A percentile compares a stretch with the other conserved stretches of the same genome.
phyloP scores from a whole-genome alignment of 2,113 vertebrate species.

The Cyanistes caeruleus region DNA sequence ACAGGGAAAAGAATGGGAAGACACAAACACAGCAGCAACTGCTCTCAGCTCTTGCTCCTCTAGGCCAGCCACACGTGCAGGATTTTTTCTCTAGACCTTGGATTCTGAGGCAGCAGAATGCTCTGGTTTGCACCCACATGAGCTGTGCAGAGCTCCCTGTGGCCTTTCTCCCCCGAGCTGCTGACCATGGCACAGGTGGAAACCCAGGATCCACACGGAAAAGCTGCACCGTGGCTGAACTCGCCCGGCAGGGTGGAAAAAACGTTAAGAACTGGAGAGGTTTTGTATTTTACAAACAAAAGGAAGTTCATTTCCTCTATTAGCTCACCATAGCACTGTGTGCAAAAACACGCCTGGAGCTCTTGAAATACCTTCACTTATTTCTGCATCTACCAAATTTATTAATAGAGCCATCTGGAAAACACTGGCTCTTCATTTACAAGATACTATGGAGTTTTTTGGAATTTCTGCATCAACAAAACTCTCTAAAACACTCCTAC shows the following conservation, averaged over 20 bases:
- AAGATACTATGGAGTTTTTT: neutral
- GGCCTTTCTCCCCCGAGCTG: neutral
- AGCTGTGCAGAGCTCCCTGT: neutral
- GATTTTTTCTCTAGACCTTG: rapidly evolving
- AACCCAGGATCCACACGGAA: neutral
- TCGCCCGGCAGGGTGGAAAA: neutral
- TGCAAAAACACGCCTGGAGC: conserved; percentile 16
- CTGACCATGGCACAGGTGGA: rapidly evolving
- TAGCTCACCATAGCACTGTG: neutral
- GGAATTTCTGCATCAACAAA: neutral
- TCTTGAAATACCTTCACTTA: conserved; percentile 25
- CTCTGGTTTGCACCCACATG: rapidly evolving
- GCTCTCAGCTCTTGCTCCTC: rapidly evolving
- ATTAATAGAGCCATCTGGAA: conserved; percentile 24
- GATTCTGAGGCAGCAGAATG: neutral
- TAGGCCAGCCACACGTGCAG: rapidly evolving
- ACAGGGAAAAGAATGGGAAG: neutral
- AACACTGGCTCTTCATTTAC: neutral
- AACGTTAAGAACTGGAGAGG: neutral
- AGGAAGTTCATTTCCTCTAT: conserved; percentile 46
- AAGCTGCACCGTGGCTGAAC: neutral
- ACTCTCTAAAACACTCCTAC: neutral
- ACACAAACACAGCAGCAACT: neutral
- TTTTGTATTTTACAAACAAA: conserved; percentile 22
- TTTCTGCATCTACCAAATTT: conserved; percentile 13